Percentiles rank a stretch among this genome's conserved stretches.
These are phyloP conservation scores for Ammodytes dubius DNA, from an alignment of 2,113 vertebrate genomes.

Conservation along the genomic window DNA sequence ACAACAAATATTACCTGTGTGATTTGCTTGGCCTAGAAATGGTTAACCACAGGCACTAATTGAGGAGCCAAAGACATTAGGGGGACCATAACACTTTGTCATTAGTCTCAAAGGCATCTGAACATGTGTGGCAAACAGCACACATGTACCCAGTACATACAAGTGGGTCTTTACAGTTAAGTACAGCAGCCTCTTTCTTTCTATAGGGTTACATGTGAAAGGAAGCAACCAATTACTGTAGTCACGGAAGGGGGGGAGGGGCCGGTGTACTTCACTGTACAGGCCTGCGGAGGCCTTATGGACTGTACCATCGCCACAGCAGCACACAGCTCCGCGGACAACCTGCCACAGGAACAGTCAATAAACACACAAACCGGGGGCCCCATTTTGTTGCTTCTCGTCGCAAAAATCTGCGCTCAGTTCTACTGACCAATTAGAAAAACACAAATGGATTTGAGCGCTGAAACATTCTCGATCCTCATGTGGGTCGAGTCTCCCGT, in stretches of 20 bases:
- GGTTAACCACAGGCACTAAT: constrained; percentile 57
- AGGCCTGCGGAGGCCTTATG: constrained; percentile 54
- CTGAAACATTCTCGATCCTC: background rate
- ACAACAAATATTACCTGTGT: constrained; percentile 47
- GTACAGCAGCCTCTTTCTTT: constrained; percentile 69
- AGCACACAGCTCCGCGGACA: constrained; percentile 51
- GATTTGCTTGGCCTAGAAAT: constrained; percentile 45
- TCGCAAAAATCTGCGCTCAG: background rate
- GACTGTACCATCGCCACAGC: constrained; percentile 64
- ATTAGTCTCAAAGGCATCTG: constrained; percentile 63
- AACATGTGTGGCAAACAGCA: constrained; percentile 52
- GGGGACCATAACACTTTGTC: constrained; percentile 52
- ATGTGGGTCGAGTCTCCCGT: background rate
- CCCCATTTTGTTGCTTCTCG: background rate
- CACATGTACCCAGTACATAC: constrained; percentile 39
- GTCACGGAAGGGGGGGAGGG: constrained; percentile 54
- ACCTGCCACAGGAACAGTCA: constrained; percentile 53
- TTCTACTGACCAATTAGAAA: background rate
- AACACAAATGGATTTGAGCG: background rate
- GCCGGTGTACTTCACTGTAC: constrained; percentile 42
- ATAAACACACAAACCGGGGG: constrained; percentile 41
- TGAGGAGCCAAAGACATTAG: constrained; percentile 55
- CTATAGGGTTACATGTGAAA: constrained; percentile 74
- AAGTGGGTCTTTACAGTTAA: constrained; percentile 61
- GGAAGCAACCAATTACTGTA: constrained; percentile 77